Evolutionary conservation across 2,888 invertebrate genomes (phyloP), one percentile per base, ranked within the genome.

Genomic region (Sinohyriopsis cumingii): DNA sequence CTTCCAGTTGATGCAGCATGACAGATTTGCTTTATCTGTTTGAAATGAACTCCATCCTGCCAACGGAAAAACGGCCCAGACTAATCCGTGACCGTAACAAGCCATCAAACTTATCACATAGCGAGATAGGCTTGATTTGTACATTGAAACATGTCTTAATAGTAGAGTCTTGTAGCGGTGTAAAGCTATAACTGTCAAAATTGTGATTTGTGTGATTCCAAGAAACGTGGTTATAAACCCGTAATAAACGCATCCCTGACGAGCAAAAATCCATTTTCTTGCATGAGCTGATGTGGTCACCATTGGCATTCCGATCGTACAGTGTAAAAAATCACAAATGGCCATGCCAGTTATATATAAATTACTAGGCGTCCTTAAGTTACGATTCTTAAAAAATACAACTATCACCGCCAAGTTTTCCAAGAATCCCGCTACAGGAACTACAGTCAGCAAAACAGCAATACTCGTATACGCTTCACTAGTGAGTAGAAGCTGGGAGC

Each of bases 41-140:
- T 64, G 55, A n/a, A 55, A 64, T 4, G 64, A 64, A n/a, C 64
- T 64, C 64, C 64, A 64, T 19, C 64, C 64, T 19, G 33, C 18
- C 19, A 64, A 25, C 5, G 64, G 64, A 64, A 55, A 55, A 19
- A 55, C 19, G 20, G 64, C 64, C 64, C 64, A 64, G 7, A 64
- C 5, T 55, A 64, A 64, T 6, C 55, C 64, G 19, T 64, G 55
- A 22, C 55, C 6, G 64, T 55, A 64, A 28, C 64, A 64, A 18
- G 28, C 15, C 22, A 22, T 12, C 3, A 64, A 28, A 15, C 20
- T 24, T 6, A 55, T n/a, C 12, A 55, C 20, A 7, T n/a, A 55
- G 12, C n/a, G n/a, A 24, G 25, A 55, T 3, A 25, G 7, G 2
- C 22, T 15, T 22, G 56, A 12, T 6, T 55, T 1, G 24, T 55